Evolutionary conservation across 2,113 vertebrate genomes (phyloP).

Genomic region (Vicugna pacos): DNA sequence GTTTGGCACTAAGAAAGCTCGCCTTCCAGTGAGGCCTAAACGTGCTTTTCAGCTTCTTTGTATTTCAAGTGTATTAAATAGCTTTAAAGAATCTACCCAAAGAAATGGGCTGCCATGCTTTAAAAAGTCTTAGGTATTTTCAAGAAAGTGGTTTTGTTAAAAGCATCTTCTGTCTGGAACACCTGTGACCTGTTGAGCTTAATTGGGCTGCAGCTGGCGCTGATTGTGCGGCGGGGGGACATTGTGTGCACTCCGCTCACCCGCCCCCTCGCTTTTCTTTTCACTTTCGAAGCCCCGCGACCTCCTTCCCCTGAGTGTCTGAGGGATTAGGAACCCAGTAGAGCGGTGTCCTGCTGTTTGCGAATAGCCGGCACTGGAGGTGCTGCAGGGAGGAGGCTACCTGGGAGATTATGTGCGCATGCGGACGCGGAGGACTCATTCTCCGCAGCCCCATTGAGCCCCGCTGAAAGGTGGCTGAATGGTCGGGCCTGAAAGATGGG

Average conservation of each 20-base stretch:
- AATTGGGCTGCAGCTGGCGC: slow-evolving; percentile 88
- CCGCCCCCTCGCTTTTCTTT: slow-evolving; percentile 59
- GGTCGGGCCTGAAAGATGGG: slow-evolving; percentile 40
- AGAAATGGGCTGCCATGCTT: slow-evolving; percentile 80
- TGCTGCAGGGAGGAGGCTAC: slow-evolving; percentile 83
- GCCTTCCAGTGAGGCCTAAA: slow-evolving; percentile 76
- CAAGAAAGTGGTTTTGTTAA: slow-evolving; percentile 86
- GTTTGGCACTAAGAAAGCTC: slow-evolving; percentile 76
- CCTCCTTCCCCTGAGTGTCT: slow-evolving; percentile 77
- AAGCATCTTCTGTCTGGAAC: slow-evolving; percentile 83
- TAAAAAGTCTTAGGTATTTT: slow-evolving; percentile 85
- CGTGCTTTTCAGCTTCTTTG: slow-evolving; percentile 86
- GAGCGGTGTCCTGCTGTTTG: slow-evolving; percentile 82
- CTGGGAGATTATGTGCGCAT: slow-evolving; percentile 73
- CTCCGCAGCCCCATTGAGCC: slow-evolving; percentile 57
- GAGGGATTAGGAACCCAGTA: slow-evolving; percentile 85
- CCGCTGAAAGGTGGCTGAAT: slow-evolving; percentile 62
- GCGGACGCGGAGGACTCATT: slow-evolving; percentile 14
- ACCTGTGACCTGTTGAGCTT: slow-evolving; percentile 88
- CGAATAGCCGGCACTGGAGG: slow-evolving; percentile 79
- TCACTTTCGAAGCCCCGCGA: slow-evolving; percentile 55
- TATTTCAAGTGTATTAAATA: slow-evolving; percentile 86
- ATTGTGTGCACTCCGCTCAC: slow-evolving; percentile 79
- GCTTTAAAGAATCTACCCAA: slow-evolving; percentile 83
- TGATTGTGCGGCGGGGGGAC: slow-evolving; percentile 81